Conservation (phyloP, 2,113 vertebrate genomes). For the Charina bottae region DNA sequence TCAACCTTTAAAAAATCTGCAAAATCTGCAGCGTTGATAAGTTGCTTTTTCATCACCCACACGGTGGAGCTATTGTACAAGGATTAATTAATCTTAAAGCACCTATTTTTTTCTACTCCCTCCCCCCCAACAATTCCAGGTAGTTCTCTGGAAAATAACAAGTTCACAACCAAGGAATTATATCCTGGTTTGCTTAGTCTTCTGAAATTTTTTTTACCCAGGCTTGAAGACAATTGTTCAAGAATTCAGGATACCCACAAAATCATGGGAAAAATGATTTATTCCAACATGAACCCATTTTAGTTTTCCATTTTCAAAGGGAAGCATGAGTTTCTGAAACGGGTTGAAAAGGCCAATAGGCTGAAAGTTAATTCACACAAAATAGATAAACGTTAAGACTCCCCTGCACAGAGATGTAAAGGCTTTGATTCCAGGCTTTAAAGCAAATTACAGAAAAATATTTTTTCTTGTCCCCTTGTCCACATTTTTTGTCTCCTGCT, state of each 20-base stretch:
- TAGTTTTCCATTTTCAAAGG: not conserved
- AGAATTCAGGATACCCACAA: not conserved
- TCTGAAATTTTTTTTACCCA: slow-evolving; percentile 18
- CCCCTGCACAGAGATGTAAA: too few relatives aligned
- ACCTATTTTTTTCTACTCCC: not conserved
- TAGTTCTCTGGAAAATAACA: slow-evolving; percentile 7
- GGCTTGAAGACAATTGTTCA: not conserved
- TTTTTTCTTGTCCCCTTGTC: too few relatives aligned
- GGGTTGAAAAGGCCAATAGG: not conserved
- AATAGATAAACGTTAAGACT: too few relatives aligned
- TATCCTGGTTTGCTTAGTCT: slow-evolving; percentile 19
- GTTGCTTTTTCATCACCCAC: slow-evolving; percentile 63
- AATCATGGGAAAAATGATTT: not conserved
- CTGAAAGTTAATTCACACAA: not conserved
- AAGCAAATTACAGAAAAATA: too few relatives aligned
- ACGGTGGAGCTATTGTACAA: slow-evolving; percentile 77
- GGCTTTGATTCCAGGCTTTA: too few relatives aligned
- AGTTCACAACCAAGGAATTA: not conserved
- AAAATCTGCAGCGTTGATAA: not conserved
- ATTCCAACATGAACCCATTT: not conserved
- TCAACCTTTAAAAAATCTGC: not conserved
- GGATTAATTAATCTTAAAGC: slow-evolving; percentile 26
- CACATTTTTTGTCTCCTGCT: too few relatives aligned
- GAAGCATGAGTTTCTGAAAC: not conserved
- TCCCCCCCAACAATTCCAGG: not conserved